Evolutionary conservation across 2,113 vertebrate species (phyloP), one percentile per base, ranked within the genome.

Genomic region (Elgaria multicarinata): DNA sequence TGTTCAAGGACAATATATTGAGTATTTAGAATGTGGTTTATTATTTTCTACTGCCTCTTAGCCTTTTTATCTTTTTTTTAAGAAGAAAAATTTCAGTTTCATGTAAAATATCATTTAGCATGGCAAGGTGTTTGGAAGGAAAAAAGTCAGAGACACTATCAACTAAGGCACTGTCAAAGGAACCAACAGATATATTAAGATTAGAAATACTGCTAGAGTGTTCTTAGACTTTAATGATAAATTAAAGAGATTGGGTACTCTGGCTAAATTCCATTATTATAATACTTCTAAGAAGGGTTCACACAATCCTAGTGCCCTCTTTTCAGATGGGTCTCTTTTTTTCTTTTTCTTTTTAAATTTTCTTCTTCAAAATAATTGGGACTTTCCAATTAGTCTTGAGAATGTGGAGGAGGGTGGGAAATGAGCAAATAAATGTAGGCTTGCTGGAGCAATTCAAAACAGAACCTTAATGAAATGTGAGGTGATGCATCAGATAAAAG

Each of bases 141-240:
- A 77, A 28, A 53, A 58, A 86, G 44, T 69, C 39, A 72, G 50
- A 85, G 2, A 39, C 10, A 13, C 16, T 75, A 86, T 71, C 74
- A 89, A 0, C 20, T 87, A 87, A 4, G 4, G 9, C 50, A 84
- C 74, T 55, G 9, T 53, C 88, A 93, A 90, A 92, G 93, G 50
- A 67, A 71, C 89, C 74, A 78, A 85, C 53, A 10, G 26, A 39
- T 0, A 0, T 22, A 79, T 84, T 83, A 50, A 75, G 36, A 58
- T 76, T 87, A 36, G 86, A 94, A 93, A 53, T 67, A 0, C 3
- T n/a, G 4, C 24, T 84, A 33, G 39, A 77, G 1, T 13, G 18
- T 5, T 90, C 33, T 80, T 86, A 87, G 55, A 4, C 39, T 81
- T 71, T 85, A 92, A 91, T 85, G 16, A 6, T 89, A 92, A 78